Evolutionary conservation across 2,797 vertebrate species (phyloP).

Genomic region (Neoniphon sammara): DNA sequence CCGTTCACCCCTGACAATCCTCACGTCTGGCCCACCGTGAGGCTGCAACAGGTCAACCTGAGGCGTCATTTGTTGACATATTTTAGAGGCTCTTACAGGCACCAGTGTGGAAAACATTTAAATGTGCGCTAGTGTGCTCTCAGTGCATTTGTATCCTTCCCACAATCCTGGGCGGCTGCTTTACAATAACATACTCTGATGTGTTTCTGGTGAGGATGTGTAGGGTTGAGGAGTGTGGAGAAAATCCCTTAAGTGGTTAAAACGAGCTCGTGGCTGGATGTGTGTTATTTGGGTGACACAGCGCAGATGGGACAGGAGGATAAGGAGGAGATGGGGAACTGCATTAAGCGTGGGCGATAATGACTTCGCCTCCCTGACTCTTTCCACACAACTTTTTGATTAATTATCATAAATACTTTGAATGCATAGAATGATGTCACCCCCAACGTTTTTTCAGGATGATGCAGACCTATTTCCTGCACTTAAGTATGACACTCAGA

Average conservation of each 20-base stretch:
- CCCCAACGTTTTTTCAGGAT: not conserved
- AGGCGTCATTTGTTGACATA: slow-evolving; percentile 60
- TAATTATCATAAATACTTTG: slow-evolving; percentile 4
- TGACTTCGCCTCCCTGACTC: slow-evolving; percentile 6
- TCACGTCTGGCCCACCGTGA: slow-evolving; percentile 35
- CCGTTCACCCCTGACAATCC: slow-evolving; percentile 20
- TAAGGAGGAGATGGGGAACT: slow-evolving; percentile 1
- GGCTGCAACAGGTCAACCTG: slow-evolving; percentile 22
- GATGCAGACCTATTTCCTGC: not conserved
- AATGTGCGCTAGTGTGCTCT: slow-evolving; percentile 15
- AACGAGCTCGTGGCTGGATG: slow-evolving; percentile 39
- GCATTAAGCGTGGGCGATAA: slow-evolving; percentile 4
- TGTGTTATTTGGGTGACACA: slow-evolving; percentile 48
- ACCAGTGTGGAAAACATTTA: slow-evolving; percentile 31
- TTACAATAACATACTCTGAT: slow-evolving; percentile 63
- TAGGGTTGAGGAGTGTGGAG: slow-evolving; percentile 14
- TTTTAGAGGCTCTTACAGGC: slow-evolving; percentile 43
- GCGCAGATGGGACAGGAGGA: slow-evolving; percentile 34
- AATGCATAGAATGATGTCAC: not conserved
- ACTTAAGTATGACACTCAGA: not conserved
- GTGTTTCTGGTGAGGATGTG: slow-evolving; percentile 39
- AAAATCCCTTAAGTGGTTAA: slow-evolving; percentile 52
- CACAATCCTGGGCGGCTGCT: slow-evolving; percentile 3
- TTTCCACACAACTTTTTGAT: slow-evolving; percentile 17
- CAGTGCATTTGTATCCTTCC: not conserved